Base-by-base conservation (phyloP, 2,888 invertebrate species). In the Pherbina coryleti region DNA sequence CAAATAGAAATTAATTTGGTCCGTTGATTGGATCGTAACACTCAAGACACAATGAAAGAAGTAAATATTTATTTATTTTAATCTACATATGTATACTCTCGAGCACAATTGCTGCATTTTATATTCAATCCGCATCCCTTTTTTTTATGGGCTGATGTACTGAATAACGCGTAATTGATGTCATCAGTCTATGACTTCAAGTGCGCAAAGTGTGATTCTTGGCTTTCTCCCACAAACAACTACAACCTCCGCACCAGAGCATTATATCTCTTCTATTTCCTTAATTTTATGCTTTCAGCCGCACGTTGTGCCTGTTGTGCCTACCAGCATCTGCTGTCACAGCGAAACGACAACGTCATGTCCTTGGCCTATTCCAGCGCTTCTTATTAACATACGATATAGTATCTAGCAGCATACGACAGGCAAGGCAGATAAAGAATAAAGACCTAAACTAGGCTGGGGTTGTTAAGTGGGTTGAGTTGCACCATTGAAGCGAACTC, bases 291-390 rank as follows among this genome's bases (percentile, higher is more conserved):
- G 57, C 22, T 14, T 60, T 14, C 4, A 14, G 22, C 57, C 49
- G 49, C 69, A 69, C 69, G 69, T 69, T 69, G 69, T 51, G 44
- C 14, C 51, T 69, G 69, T 69, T 69, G 69, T 51, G 44, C 14
- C 51, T 69, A 69, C 51, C 69, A 69, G 69, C 22, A 51, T 22
- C 69, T 51, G 51, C 51, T 51, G 69, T 34, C 25, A 34, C 11
- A 51, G 3, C n/a, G n/a, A 31, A n/a, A 31, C 28, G 51, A 51
- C 44, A 49, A 49, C 69, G 69, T 25, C 69, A 25, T 51, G 69
- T 69, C 69, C 69, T 69, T 51, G 69, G 69, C 51, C 51, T n/a
- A 51, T 69, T 69, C 25, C 9, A 49, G 51, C 51, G 37, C 69
- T 51, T 51, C 51, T 51, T 69, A 69, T 69, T 69, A 69, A 69